phyloP scores from a whole-genome alignment of 2,888 invertebrate species.

The Synergus gifuensis region DNA sequence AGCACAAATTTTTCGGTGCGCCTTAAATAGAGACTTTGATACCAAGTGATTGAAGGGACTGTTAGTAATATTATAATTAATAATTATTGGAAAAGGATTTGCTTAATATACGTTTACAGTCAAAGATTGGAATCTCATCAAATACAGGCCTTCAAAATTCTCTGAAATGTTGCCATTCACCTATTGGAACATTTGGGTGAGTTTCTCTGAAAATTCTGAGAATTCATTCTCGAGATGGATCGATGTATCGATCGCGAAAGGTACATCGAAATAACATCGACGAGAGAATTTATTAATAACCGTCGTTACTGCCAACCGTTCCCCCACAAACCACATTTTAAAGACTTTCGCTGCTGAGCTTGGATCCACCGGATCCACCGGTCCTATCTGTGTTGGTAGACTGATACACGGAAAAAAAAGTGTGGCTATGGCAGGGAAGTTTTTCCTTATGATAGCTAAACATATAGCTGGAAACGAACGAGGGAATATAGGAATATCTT shows the following conservation, averaged over 20 bases:
- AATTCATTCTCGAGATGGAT: slow-evolving; percentile 51
- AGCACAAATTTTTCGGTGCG: too few relatives aligned
- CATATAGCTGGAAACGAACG: too few relatives aligned
- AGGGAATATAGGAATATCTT: too few relatives aligned
- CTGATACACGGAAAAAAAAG: background rate
- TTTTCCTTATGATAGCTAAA: too few relatives aligned
- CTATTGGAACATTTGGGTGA: background rate
- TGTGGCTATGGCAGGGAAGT: too few relatives aligned
- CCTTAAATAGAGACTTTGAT: too few relatives aligned
- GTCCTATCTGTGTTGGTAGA: background rate
- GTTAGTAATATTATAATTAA: too few relatives aligned
- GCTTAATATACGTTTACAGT: too few relatives aligned
- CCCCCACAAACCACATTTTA: slow-evolving; percentile 35
- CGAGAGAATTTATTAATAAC: slow-evolving; percentile 63
- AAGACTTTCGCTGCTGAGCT: slow-evolving; percentile 25
- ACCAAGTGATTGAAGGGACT: too few relatives aligned
- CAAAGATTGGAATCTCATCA: too few relatives aligned
- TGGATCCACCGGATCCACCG: background rate
- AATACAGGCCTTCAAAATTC: too few relatives aligned
- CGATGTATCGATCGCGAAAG: slow-evolving; percentile 57
- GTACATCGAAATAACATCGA: slow-evolving; percentile 54
- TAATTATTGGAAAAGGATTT: too few relatives aligned
- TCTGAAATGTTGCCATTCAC: background rate
- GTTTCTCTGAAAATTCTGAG: background rate
- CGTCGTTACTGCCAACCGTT: slow-evolving; percentile 56